Conservation (phyloP, 2,113 vertebrate genomes). For the Sapajus apella region DNA sequence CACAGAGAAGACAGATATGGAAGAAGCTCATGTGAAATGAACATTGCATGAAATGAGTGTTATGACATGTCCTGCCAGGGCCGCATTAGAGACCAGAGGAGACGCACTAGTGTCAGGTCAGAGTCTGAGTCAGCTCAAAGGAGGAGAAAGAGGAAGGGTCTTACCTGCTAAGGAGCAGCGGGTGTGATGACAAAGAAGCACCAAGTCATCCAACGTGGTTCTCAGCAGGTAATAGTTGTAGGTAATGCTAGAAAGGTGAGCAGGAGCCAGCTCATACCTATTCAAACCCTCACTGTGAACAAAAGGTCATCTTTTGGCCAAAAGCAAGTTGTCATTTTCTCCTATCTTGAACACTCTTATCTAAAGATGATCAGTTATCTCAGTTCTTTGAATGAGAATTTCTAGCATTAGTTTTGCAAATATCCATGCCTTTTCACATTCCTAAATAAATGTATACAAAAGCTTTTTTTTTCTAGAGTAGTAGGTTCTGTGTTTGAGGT, state of each 20-base stretch:
- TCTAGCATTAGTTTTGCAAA: background rate
- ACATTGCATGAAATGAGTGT: background rate
- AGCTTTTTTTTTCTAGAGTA: background rate
- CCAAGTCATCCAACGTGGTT: background rate
- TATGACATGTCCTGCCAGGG: fast-evolving
- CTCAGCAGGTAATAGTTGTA: background rate
- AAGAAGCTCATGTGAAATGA: background rate
- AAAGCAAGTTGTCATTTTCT: background rate
- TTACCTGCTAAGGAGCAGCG: background rate
- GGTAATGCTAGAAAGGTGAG: too few relatives aligned
- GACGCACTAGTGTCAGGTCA: background rate
- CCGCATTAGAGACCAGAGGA: fast-evolving
- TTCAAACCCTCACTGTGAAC: background rate
- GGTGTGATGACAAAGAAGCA: background rate
- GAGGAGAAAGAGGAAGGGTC: background rate
- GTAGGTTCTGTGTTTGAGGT: background rate
- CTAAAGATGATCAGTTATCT: too few relatives aligned
- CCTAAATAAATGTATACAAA: background rate
- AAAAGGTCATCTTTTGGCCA: background rate
- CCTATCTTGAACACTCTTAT: background rate
- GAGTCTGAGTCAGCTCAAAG: too few relatives aligned
- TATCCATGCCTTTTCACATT: background rate
- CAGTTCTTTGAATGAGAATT: background rate
- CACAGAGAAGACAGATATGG: too few relatives aligned
- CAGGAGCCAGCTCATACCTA: background rate